phyloP scores from a whole-genome alignment of 2,797 vertebrate species.

The Labroides dimidiatus region DNA sequence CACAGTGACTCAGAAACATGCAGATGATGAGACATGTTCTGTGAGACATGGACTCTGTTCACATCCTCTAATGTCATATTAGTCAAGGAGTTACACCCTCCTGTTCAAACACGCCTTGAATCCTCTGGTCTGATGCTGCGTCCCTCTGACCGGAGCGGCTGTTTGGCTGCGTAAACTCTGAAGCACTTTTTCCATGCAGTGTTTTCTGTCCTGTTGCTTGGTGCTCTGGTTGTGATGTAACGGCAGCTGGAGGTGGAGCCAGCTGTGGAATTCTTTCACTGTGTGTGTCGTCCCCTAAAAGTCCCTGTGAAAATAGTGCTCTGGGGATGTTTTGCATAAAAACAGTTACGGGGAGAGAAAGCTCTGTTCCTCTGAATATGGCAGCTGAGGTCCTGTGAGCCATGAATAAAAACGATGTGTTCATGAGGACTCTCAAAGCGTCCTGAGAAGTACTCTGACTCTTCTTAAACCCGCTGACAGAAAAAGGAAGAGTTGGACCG shows the following conservation, averaged over 20 bases:
- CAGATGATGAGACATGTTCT: not conserved
- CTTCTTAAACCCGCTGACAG: not conserved
- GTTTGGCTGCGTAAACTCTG: slow-evolving; percentile 28
- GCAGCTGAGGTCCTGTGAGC: not conserved
- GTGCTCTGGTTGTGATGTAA: slow-evolving; percentile 68
- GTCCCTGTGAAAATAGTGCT: slow-evolving; percentile 31
- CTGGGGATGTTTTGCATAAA: not conserved
- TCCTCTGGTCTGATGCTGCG: not conserved
- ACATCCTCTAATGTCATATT: not conserved
- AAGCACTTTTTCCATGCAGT: slow-evolving; percentile 63
- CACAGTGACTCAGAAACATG: slow-evolving; percentile 15
- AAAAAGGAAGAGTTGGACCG: not conserved
- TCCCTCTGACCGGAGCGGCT: slow-evolving; percentile 2
- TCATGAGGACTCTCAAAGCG: not conserved
- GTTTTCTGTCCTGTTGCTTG: slow-evolving; percentile 69
- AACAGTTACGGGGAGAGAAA: not conserved
- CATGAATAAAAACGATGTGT: not conserved
- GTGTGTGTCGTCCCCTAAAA: slow-evolving; percentile 47
- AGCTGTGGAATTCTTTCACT: slow-evolving; percentile 63
- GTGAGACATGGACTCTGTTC: not conserved
- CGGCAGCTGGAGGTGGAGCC: slow-evolving; percentile 60
- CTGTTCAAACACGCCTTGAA: slow-evolving; percentile 7
- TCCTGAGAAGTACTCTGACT: not conserved
- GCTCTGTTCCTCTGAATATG: not conserved
- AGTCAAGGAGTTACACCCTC: not conserved